These are phyloP conservation scores for Geothlypis trichas DNA, from an alignment of 2,113 vertebrate genomes.

Conservation along the genomic window DNA sequence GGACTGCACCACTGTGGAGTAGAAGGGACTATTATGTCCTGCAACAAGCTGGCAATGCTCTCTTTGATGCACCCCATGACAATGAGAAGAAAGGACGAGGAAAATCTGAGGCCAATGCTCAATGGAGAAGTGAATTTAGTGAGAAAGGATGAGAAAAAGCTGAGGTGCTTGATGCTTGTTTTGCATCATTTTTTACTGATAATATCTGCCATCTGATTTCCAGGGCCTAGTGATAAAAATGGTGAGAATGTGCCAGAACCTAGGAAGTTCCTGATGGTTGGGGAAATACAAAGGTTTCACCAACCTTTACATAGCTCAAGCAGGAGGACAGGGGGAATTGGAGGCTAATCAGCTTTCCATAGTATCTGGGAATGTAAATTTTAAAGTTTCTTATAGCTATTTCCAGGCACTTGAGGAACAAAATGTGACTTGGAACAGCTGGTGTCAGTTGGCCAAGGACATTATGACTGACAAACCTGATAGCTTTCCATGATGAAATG, in stretches of 20 bases:
- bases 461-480: neutral
- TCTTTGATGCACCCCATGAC: neutral
- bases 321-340: fast-evolving
- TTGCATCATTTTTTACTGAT: neutral
- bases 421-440: neutral
- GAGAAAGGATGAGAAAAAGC: neutral
- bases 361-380: neutral
- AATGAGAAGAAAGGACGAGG: neutral
- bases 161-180: neutral
- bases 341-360: neutral
- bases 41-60: neutral
- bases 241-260: neutral
- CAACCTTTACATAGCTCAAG: neutral
- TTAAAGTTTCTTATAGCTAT: neutral
- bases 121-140: neutral
- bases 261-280: neutral
- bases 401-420: neutral
- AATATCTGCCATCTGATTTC: neutral
- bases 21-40: neutral
- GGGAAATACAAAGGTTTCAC: neutral
- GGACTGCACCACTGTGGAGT: neutral
- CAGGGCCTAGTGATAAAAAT: neutral
- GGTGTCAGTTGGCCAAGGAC: neutral
- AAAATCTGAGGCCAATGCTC: neutral
- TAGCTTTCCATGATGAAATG: neutral